Base-by-base conservation (phyloP, 2,797 vertebrate species). In the Pangasius djambal region DNA sequence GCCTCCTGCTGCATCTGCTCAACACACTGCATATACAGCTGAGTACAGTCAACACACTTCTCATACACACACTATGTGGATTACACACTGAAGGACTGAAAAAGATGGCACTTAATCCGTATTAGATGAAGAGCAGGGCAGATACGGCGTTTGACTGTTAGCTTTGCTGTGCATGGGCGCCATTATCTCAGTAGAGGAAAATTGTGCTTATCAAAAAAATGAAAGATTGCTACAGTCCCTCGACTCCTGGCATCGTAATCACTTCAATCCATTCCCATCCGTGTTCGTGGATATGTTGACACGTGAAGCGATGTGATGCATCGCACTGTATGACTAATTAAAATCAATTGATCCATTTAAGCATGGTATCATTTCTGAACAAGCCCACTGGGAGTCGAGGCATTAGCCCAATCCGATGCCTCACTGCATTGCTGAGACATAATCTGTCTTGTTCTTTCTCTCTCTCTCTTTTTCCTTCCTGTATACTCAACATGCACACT, bases 311-410 rank as follows among this genome's bases (percentile, higher is more conserved):
- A 83, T 25, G 91, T 93, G 93, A 94, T 93, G 94, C 93, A 93
- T 95, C 86, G 86, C 81, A 89, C 92, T 92, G 93, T 94, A 93
- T 94, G 94, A 94, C 95, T 96, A 96, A 96, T 95, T 95, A 93
- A 93, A 94, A 94, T 90, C 90, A 95, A 96, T 95, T 95, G 94
- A 96, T 96, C 94, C 93, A 88, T 94, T 96, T 95, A 95, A 95
- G 94, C 94, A 90, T 85, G 89, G 90, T 94, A 94, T 96, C 92
- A 93, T 95, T 92, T 95, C 92, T 91, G 94, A 94, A 94, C 93
- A 94, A 92, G 93, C 93, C 96, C 93, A 90, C 40, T 25, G 95
- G 95, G 96, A 95, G 93, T 91, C 88, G 91, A 91, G 91, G 91
- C 93, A 94, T 95, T 94, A 94, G 92, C 85, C 93, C 92, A 83